These are phyloP conservation scores for Zaprionus bogoriensis DNA, from an alignment of 2,888 invertebrate genomes.

Conservation along the genomic window DNA sequence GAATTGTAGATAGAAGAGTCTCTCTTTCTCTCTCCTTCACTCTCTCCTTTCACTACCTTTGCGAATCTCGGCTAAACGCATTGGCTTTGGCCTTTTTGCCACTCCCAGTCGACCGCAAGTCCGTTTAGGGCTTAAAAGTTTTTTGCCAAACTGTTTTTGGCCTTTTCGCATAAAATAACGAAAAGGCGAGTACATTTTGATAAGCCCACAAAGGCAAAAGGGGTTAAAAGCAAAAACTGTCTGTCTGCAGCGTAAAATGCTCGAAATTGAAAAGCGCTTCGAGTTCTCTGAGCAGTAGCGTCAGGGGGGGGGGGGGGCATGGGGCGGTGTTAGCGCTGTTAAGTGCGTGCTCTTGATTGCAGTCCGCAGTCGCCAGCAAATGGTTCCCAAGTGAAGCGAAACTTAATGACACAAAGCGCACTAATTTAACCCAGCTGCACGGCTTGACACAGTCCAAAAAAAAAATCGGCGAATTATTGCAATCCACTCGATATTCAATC, in stretches of 20 bases:
- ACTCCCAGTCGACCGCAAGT: slow-evolving; percentile 37
- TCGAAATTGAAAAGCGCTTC: slow-evolving; percentile 62
- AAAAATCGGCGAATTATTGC: slow-evolving; percentile 43
- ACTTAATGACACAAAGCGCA: slow-evolving; percentile 72
- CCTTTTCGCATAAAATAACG: slow-evolving; percentile 60
- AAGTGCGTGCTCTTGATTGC: slow-evolving; percentile 66
- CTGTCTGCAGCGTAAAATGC: slow-evolving; percentile 49
- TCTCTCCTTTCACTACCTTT: background rate
- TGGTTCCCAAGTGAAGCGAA: slow-evolving; percentile 60
- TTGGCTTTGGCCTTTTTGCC: background rate
- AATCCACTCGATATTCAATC: slow-evolving; percentile 44
- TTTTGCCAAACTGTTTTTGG: slow-evolving; percentile 42
- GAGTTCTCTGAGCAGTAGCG: background rate
- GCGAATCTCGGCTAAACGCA: background rate
- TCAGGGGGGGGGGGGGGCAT: background rate
- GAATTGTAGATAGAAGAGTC: background rate
- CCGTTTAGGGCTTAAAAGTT: slow-evolving; percentile 50
- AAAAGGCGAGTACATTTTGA: slow-evolving; percentile 47
- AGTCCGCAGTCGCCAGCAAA: slow-evolving; percentile 47
- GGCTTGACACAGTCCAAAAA: background rate
- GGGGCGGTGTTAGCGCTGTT: slow-evolving; percentile 51
- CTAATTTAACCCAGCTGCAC: slow-evolving; percentile 47
- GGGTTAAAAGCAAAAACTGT: slow-evolving; percentile 53
- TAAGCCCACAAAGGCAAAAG: slow-evolving; percentile 60
- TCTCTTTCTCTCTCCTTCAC: background rate